Conservation (phyloP, 2,888 invertebrate genomes). For the Tetranychus piercei region DNA sequence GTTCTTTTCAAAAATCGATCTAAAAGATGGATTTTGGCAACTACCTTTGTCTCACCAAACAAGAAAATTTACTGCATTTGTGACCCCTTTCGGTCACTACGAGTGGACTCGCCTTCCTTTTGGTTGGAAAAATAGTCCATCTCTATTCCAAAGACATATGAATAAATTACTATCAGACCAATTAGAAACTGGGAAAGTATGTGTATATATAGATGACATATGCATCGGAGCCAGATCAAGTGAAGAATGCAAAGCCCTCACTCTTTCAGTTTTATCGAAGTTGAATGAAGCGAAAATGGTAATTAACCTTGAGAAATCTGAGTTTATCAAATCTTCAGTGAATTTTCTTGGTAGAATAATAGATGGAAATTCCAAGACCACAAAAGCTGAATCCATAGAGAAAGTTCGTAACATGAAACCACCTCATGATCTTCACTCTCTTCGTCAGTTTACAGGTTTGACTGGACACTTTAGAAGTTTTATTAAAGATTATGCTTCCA, state of each 20-base stretch:
- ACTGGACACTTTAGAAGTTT: conserved; percentile 8
- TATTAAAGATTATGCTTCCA: not conserved
- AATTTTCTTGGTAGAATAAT: not conserved
- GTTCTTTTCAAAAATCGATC: conserved; percentile 10
- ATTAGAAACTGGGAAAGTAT: not conserved
- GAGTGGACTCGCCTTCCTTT: conserved; percentile 4
- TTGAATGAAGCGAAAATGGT: not conserved
- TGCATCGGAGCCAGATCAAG: not conserved
- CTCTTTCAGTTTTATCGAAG: not conserved
- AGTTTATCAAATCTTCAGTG: not conserved
- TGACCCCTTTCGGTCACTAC: not conserved
- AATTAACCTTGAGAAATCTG: not conserved
- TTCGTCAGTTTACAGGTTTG: not conserved
- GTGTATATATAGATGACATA: conserved; percentile 10
- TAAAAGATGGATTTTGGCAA: conserved; percentile 10
- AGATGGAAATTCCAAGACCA: conserved; percentile 7
- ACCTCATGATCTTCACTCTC: not conserved
- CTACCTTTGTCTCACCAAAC: not conserved
- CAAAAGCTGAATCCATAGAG: not conserved
- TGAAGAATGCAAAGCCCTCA: not conserved
- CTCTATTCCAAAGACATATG: not conserved
- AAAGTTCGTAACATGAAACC: not conserved
- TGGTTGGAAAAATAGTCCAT: conserved; percentile 12
- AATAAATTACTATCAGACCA: not conserved
- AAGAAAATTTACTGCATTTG: conserved; percentile 5